Evolutionary conservation across 2,797 vertebrate species (phyloP).

Genomic region (Silurus aristotelis): DNA sequence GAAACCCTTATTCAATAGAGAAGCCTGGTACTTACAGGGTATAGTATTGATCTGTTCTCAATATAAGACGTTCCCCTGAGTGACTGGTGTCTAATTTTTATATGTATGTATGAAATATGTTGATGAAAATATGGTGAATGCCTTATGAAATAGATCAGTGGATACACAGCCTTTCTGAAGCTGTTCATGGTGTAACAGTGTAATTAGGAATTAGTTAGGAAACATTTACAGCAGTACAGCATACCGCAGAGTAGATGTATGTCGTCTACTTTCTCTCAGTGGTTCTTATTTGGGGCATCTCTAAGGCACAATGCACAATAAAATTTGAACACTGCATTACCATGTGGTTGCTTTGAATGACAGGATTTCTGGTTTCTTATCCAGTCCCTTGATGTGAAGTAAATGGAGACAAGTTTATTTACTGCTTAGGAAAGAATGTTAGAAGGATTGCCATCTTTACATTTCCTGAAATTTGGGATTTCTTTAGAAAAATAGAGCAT

Average conservation of each 20-base stretch:
- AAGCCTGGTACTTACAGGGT: not conserved
- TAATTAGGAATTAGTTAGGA: not conserved
- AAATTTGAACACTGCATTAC: not conserved
- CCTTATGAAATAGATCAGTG: not conserved
- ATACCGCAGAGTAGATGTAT: not conserved
- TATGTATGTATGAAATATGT: constrained; percentile 12
- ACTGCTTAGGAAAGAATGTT: not conserved
- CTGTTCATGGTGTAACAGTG: not conserved
- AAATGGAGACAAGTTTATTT: constrained; percentile 9
- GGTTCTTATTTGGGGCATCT: not conserved
- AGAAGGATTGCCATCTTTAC: constrained; percentile 14
- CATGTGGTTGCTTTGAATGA: not conserved
- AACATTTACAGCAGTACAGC: not conserved
- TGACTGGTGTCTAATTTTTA: constrained; percentile 12
- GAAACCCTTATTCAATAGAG: not conserved
- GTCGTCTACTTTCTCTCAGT: not conserved
- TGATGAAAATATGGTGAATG: no score
- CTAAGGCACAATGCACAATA: not conserved
- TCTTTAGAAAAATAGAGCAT: not conserved
- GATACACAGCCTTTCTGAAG: not conserved
- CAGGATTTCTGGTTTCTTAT: constrained; percentile 15
- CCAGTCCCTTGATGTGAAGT: not conserved
- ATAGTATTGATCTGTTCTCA: constrained; percentile 14
- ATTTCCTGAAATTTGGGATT: constrained; percentile 9
- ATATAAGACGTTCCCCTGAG: not conserved